These are phyloP conservation scores for Porites cylindrica DNA, from an alignment of 92 coral and sea anemone genomes.

Conservation along the genomic window DNA sequence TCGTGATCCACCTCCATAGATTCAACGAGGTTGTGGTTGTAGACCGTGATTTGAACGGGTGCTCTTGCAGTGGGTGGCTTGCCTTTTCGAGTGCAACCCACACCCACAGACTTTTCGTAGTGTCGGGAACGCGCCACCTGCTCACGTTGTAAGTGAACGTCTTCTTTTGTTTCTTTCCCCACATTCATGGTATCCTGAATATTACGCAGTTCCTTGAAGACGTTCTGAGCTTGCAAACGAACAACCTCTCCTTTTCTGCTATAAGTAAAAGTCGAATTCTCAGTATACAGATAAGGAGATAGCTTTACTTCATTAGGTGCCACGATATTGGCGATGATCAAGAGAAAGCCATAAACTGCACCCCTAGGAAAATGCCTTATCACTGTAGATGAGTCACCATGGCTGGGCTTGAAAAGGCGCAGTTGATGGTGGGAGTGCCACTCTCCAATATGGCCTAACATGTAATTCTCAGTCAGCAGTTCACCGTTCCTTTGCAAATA, in stretches of 20 bases:
- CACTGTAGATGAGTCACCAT: slow-evolving; percentile 79
- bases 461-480: slow-evolving; percentile 66
- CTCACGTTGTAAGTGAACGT: neutral
- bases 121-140: neutral
- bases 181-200: neutral
- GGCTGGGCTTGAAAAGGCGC: slow-evolving; percentile 77
- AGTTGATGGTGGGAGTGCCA: slow-evolving; percentile 94
- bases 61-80: neutral
- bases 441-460: slow-evolving; percentile 94
- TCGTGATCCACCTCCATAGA: neutral
- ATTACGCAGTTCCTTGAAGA: slow-evolving; percentile 10
- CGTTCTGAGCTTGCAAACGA: neutral
- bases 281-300: slow-evolving; percentile 64
- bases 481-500: slow-evolving; percentile 81
- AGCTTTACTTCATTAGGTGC: slow-evolving; percentile 31
- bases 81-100: neutral
- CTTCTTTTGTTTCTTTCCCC: slow-evolving; percentile 39
- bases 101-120: neutral
- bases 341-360: slow-evolving; percentile 69
- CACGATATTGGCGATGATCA: slow-evolving; percentile 85
- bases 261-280: neutral
- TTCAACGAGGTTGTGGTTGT: neutral
- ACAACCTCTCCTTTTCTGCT: slow-evolving; percentile 41
- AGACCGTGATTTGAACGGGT: neutral
- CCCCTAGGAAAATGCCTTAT: slow-evolving; percentile 78